A percentile compares a stretch with the other conserved stretches of the same genome.
Evolutionary conservation across 1,140 invertebrate genomes (phyloP).

Genomic region (Holotrichia oblita): DNA sequence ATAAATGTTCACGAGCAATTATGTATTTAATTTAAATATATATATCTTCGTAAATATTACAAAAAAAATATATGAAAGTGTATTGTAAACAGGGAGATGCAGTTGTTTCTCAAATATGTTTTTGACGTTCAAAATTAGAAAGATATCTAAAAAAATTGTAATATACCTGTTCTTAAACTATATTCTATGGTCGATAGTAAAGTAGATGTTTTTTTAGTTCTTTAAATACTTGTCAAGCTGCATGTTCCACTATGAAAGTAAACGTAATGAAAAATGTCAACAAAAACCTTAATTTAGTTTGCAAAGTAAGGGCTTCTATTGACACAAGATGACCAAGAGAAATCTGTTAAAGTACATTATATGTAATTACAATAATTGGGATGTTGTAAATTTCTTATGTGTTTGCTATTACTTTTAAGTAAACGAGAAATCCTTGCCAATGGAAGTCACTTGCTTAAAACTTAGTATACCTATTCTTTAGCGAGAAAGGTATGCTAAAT

Average conservation of each 20-base stretch:
- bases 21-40: constrained; percentile 36
- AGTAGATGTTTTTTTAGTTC: constrained; percentile 22
- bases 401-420: constrained; percentile 40
- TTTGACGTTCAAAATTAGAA: background rate
- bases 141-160: constrained; percentile 13
- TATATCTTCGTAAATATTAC: constrained; percentile 32
- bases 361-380: background rate
- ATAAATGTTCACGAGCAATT: constrained; percentile 25
- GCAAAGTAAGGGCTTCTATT: background rate
- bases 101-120: background rate
- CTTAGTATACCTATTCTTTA: background rate
- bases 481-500: constrained; percentile 18
- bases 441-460: constrained; percentile 27
- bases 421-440: constrained; percentile 9
- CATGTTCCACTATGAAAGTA: constrained; percentile 26
- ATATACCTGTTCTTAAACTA: constrained; percentile 5
- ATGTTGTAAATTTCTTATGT: background rate
- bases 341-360: background rate
- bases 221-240: constrained; percentile 24
- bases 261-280: constrained; percentile 15
- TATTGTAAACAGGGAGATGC: constrained; percentile 33
- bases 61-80: constrained; percentile 31
- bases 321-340: background rate
- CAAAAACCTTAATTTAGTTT: constrained; percentile 33
- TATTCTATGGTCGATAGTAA: constrained; percentile 16